phyloP scores from a whole-genome alignment of 2,113 vertebrate genomes.

The Xenopus tropicalis region UCB_Xtro_10.0 CM004446.2:137053501-137054000 shows the following conservation, averaged over 20 bases:
- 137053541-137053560: no score
- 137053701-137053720: no score
- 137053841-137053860: conserved; percentile 14
- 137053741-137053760: neutral
- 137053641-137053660: no score
- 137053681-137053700: no score
- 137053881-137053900: conserved; percentile 13
- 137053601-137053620: no score
- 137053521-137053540: no score
- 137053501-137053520: no score
- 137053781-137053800: neutral
- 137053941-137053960: conserved; percentile 30
- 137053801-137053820: neutral
- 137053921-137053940: conserved; percentile 20
- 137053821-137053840: neutral
- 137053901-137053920: conserved; percentile 18
- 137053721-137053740: no score
- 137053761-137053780: neutral
- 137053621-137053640: no score
- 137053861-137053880: conserved; percentile 32
- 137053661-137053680: no score
- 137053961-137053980: neutral
- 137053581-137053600: no score
- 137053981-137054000: neutral
- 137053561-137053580: no score